Percentiles rank a stretch among this genome's conserved stretches.
phyloP scores from a whole-genome alignment of 2,797 vertebrate genomes.

The Tamandua tetradactyla region DNA sequence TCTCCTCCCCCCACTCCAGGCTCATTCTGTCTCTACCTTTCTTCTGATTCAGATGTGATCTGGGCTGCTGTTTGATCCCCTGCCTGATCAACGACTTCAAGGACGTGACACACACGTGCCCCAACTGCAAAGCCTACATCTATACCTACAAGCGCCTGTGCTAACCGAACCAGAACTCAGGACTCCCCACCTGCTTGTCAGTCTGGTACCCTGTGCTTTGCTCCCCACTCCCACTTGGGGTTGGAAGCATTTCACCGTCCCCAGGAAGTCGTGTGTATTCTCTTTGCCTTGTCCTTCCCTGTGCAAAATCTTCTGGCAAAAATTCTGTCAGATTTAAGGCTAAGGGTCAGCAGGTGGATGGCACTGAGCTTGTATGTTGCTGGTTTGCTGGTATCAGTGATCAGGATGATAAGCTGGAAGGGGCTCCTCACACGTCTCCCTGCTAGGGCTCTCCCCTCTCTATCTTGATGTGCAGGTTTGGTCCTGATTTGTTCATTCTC shows the following conservation, averaged over 20 bases:
- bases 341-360: constrained; percentile 47
- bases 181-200: constrained; percentile 52
- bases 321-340: constrained; percentile 64
- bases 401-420: constrained; percentile 49
- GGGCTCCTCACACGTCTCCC: background rate
- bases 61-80: constrained; percentile 98
- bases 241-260: constrained; percentile 54
- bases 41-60: constrained; percentile 94
- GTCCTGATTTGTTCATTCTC: background rate
- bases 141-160: constrained; percentile 99
- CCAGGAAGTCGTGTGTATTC: constrained; percentile 58
- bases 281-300: constrained; percentile 65
- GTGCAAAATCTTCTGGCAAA: constrained; percentile 67
- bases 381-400: constrained; percentile 20
- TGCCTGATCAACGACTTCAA: constrained; percentile 98
- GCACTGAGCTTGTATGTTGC: constrained; percentile 17
- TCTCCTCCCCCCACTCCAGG: background rate
- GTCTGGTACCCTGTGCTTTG: constrained; percentile 73
- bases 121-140: constrained; percentile 99
- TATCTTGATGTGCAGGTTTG: constrained; percentile 9
- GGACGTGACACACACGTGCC: constrained; percentile 98
- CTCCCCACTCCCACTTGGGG: constrained; percentile 26
- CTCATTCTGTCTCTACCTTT: background rate
- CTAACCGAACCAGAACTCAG: constrained; percentile 86
- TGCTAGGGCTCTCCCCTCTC: background rate